phyloP scores from a whole-genome alignment of 64 coral and sea anemone species.

The Platygyra sinensis region DNA sequence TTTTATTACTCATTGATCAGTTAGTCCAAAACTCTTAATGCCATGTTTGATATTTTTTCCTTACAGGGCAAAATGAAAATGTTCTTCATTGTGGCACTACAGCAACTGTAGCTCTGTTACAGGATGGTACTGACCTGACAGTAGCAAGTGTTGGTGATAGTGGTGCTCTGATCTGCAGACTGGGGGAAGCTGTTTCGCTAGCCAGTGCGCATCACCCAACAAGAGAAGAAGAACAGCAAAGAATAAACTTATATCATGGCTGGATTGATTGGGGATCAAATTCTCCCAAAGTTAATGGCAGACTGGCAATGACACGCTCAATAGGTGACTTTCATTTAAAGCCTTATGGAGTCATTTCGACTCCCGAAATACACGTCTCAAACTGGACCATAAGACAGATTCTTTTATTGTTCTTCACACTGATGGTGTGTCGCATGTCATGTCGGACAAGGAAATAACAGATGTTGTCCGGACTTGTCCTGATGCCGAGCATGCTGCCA shows the following conservation, averaged over 20 bases:
- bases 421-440: slow-evolving; percentile 90
- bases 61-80: neutral
- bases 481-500: slow-evolving; percentile 79
- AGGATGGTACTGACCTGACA: slow-evolving; percentile 77
- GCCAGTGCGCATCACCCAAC: slow-evolving; percentile 85
- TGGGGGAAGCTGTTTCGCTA: slow-evolving; percentile 61
- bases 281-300: slow-evolving; percentile 88
- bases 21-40: neutral
- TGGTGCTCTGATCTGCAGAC: slow-evolving; percentile 73
- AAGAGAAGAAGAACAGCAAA: slow-evolving; percentile 75
- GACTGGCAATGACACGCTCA: slow-evolving; percentile 93
- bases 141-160: slow-evolving; percentile 93
- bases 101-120: slow-evolving; percentile 85
- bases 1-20: neutral
- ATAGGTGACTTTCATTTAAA: slow-evolving; percentile 96
- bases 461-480: slow-evolving; percentile 65
- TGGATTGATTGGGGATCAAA: slow-evolving; percentile 77
- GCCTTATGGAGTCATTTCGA: slow-evolving; percentile 87
- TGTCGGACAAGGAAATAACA: slow-evolving; percentile 75
- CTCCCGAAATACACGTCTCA: slow-evolving; percentile 68
- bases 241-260: slow-evolving; percentile 70
- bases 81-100: slow-evolving; percentile 71
- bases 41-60: neutral
- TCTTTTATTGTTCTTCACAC: slow-evolving; percentile 82
- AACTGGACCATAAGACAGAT: slow-evolving; percentile 80